Percentiles rank a stretch among this genome's conserved stretches.
Evolutionary conservation across 2,113 vertebrate genomes (phyloP).

Genomic region (Poeciliopsis prolifica): DNA sequence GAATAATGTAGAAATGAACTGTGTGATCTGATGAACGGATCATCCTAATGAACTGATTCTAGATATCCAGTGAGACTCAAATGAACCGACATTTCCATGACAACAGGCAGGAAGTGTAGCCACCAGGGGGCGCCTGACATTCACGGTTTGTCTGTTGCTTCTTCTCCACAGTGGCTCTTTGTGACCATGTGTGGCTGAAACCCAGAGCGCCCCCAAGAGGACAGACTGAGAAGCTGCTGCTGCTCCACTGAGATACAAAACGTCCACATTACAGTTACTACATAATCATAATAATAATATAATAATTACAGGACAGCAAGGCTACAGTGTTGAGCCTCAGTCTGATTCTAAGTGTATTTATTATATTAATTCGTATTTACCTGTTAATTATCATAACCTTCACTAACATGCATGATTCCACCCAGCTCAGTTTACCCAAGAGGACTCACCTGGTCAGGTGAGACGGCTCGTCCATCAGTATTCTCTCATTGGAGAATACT

Average conservation of each 20-base stretch:
- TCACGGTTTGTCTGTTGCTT: background rate
- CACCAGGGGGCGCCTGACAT: background rate
- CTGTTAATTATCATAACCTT: background rate
- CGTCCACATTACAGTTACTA: background rate
- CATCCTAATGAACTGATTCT: no score
- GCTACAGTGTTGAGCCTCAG: background rate
- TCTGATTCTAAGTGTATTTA: background rate
- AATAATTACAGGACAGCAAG: background rate
- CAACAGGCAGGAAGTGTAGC: background rate
- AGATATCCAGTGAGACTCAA: no score
- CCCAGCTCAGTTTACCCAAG: background rate
- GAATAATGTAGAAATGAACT: no score
- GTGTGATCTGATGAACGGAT: no score
- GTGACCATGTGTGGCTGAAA: conserved; percentile 81
- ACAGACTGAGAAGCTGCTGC: background rate
- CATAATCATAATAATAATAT: background rate
- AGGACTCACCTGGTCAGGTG: background rate
- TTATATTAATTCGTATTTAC: background rate
- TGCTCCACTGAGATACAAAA: background rate
- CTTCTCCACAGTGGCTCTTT: conserved; percentile 78
- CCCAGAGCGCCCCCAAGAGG: conserved; percentile 9
- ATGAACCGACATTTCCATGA: no score
- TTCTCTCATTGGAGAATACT: background rate
- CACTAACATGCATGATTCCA: background rate
- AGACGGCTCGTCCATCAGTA: background rate